These are phyloP conservation scores for Dendrolimus pini DNA, from an alignment of 2,888 invertebrate genomes.

Conservation along the genomic window DNA sequence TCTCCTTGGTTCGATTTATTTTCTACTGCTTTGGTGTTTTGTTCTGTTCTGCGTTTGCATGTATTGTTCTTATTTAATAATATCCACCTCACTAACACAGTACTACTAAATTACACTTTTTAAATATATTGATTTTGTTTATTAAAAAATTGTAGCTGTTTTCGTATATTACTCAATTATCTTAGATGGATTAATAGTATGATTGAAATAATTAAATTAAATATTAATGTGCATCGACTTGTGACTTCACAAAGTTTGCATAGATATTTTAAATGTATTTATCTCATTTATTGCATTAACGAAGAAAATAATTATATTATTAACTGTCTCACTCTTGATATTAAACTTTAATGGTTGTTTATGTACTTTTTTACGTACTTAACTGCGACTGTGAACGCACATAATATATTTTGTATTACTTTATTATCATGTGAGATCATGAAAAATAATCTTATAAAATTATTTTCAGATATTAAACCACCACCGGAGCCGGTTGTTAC, in stretches of 20 bases:
- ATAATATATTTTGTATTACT: no score
- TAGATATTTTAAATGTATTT: background rate
- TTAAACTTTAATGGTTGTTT: background rate
- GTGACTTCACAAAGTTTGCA: background rate
- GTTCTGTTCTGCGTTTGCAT: constrained; percentile 52
- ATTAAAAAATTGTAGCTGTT: background rate
- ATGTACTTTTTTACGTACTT: background rate
- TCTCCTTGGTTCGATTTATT: constrained; percentile 27
- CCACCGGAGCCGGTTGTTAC: constrained; percentile 33
- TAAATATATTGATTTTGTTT: no score
- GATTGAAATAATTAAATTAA: background rate
- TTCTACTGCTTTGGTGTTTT: constrained; percentile 54
- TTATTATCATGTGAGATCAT: no score
- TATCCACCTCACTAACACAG: constrained; percentile 24
- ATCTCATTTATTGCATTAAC: background rate
- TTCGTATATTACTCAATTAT: background rate
- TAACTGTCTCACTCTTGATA: background rate
- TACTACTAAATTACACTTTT: constrained; percentile 20
- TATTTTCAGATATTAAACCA: constrained; percentile 23
- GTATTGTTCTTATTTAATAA: constrained; percentile 24
- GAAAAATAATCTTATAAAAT: background rate
- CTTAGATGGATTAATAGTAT: background rate
- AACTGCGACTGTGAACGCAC: background rate
- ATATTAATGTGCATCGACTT: background rate
- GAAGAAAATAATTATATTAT: background rate